Conservation (phyloP, 2,888 invertebrate genomes). For the Physocephala rufipes region DNA sequence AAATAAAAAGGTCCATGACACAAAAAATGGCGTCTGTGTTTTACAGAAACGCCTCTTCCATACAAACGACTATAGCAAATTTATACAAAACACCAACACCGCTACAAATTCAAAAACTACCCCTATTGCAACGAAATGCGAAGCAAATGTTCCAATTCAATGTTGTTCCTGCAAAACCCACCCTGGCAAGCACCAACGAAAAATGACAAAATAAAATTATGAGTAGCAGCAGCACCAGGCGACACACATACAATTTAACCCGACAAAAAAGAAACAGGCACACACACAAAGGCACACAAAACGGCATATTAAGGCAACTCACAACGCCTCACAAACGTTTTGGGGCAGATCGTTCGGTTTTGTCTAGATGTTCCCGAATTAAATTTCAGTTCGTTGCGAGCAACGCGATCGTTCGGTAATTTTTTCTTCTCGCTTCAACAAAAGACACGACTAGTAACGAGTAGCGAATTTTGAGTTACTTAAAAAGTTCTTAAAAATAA, state of each 20-base stretch:
- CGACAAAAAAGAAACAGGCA: no score
- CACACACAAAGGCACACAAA: background rate
- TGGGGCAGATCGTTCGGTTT: background rate
- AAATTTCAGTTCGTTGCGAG: constrained; percentile 27
- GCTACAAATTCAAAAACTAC: constrained; percentile 44
- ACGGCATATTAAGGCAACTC: constrained; percentile 1
- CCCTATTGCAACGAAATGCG: constrained; percentile 44
- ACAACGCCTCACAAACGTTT: background rate
- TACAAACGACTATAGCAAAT: background rate
- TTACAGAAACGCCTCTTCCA: constrained; percentile 46
- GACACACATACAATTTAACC: constrained; percentile 15
- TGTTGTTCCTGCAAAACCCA: constrained; percentile 16
- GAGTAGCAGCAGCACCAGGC: constrained; percentile 7
- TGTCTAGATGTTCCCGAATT: constrained; percentile 13
- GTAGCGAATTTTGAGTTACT: background rate
- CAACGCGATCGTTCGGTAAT: constrained; percentile 28
- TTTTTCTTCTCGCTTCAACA: background rate
- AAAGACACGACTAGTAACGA: background rate
- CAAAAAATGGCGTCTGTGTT: constrained; percentile 55
- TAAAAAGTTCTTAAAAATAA: background rate
- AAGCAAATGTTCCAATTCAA: constrained; percentile 40
- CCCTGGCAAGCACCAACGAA: constrained; percentile 9
- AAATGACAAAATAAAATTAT: constrained; percentile 32
- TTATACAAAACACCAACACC: constrained; percentile 34
- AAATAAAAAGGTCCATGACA: background rate